Evolutionary conservation across 2,888 invertebrate genomes (phyloP), one percentile per base, ranked within the genome.

Genomic region (Chrysodeixis includens): DNA sequence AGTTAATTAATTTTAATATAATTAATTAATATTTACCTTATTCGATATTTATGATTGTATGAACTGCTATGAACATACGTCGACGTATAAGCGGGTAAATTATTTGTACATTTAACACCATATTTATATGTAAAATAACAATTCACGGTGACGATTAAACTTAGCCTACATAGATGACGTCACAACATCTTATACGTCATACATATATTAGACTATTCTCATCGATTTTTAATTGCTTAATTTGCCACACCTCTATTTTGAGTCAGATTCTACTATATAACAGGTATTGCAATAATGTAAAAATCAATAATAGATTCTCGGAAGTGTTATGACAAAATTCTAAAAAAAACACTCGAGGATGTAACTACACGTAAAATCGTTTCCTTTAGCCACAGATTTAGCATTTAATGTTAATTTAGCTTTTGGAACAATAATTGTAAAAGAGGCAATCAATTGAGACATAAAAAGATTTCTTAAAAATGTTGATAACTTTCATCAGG

Each of bases 261-360:
- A 32, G 26, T 26, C 32, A 44, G 40, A 56, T 64, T 61, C 51
- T 10, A 57, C 35, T 59, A n/a, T n/a, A n/a, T n/a, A 16, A 40
- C 49, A 56, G 53, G 57, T n/a, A n/a, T n/a, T n/a, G 58, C 70
- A 74, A 58, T 62, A 63, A 75, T 49, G 57, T 65, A 70, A 70
- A 70, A 64, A 73, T 16, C 56, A 71, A 59, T 60, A 74, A 63
- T 56, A 69, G 40, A 56, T 72, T 58, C 14, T 55, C 30, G 51
- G 44, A 72, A 74, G 69, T 62, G 54, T 56, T 74, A 63, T 62
- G 26, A 22, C 32, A 58, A 9, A 53, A 55, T 70, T 73, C 72
- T 60, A 56, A 56, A 71, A 64, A 73, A 62, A 56, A 53, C 59
- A 49, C 69, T 20, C n/a, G n/a, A 40, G 6, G 40, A 40, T 5